phyloP scores from a whole-genome alignment of 1,140 invertebrate genomes.

The Drosophila prosaltans region DNA sequence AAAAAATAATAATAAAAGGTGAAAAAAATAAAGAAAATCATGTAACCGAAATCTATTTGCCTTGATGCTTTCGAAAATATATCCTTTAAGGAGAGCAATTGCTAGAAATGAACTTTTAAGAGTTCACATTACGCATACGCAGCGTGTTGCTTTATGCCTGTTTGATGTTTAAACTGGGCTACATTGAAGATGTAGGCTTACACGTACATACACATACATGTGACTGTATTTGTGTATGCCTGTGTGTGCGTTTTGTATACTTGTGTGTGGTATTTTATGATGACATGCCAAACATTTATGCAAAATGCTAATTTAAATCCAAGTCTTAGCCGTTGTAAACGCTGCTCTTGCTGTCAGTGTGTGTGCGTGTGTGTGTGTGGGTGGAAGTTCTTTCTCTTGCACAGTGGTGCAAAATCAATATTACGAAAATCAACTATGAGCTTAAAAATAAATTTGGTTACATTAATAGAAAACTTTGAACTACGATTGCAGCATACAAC shows the following conservation, averaged over 20 bases:
- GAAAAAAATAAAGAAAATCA: not conserved
- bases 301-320: slow-evolving; percentile 78
- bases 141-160: slow-evolving; percentile 58
- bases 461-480: too few species aligned
- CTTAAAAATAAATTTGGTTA: too few species aligned
- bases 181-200: not conserved
- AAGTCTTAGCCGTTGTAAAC: slow-evolving; percentile 47
- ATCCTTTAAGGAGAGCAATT: slow-evolving; percentile 42
- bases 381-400: slow-evolving; percentile 30
- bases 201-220: not conserved
- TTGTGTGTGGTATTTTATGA: slow-evolving; percentile 62
- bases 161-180: slow-evolving; percentile 64
- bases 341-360: slow-evolving; percentile 11
- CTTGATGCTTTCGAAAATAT: slow-evolving; percentile 32
- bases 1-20: not conserved
- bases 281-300: slow-evolving; percentile 77
- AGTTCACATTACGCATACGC: slow-evolving; percentile 71
- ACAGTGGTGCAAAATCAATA: slow-evolving; percentile 29
- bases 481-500: too few species aligned
- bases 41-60: slow-evolving; percentile 26
- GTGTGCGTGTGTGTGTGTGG: not conserved
- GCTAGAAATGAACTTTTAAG: slow-evolving; percentile 20
- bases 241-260: slow-evolving; percentile 18
- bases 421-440: too few species aligned
- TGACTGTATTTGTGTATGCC: too few species aligned